phyloP scores from a whole-genome alignment of 2,797 vertebrate genomes.

The Diplodus sargus region DNA sequence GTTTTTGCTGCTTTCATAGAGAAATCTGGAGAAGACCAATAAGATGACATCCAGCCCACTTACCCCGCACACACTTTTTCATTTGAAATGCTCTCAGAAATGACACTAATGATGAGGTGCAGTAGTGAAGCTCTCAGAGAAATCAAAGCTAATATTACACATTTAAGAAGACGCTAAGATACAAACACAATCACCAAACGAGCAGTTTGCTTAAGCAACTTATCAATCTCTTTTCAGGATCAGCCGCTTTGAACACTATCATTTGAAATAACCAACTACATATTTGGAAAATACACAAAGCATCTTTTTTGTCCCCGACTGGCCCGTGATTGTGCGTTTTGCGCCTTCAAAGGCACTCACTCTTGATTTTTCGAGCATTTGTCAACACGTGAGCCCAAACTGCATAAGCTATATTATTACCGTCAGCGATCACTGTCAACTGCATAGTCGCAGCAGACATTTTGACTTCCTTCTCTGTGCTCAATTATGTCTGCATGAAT shows the following conservation, averaged over 20 bases:
- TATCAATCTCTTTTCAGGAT: not conserved
- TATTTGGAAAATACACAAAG: not conserved
- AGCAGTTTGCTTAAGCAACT: not conserved
- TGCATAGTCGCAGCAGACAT: conserved; percentile 53
- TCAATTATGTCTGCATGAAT: conserved; percentile 68
- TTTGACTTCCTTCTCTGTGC: conserved; percentile 58
- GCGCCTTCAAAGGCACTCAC: conserved; percentile 28
- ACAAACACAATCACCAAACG: conserved; percentile 7
- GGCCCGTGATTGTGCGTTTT: conserved; percentile 1
- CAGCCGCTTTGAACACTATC: not conserved
- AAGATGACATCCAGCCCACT: conserved; percentile 21
- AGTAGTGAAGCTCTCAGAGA: conserved; percentile 10
- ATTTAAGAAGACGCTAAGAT: conserved; percentile 6
- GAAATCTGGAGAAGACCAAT: conserved; percentile 28
- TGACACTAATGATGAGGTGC: conserved; percentile 14
- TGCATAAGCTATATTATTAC: conserved; percentile 33
- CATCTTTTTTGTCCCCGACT: not conserved
- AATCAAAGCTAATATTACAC: conserved; percentile 31
- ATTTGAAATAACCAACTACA: not conserved
- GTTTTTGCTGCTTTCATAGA: conserved; percentile 30
- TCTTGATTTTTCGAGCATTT: conserved; percentile 30
- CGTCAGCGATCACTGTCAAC: conserved; percentile 48
- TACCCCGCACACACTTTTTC: not conserved
- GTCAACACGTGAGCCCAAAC: conserved; percentile 30
- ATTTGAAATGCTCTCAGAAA: conserved; percentile 31